Base-by-base conservation (phyloP, 64 coral and sea anemone genomes). In the Catalaphyllia jardinei region DNA sequence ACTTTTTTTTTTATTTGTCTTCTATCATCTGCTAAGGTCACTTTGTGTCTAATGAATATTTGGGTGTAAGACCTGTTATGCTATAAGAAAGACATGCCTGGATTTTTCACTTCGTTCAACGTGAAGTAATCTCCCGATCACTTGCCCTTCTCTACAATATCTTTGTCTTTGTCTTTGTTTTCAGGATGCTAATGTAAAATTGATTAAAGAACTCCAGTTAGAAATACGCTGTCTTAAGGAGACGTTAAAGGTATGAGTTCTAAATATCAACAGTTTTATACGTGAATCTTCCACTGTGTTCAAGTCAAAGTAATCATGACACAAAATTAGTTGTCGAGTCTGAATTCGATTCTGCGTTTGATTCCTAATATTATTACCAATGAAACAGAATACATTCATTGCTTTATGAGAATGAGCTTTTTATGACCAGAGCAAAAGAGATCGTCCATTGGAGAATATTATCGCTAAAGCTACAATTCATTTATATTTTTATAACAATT, bases 171-270 rank as follows among this genome's bases (percentile, higher is more conserved):
- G 39, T 17, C 42, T 46, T 46, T 46, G 18, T 39, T 91, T 98
- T 59, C 60, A 98, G 96, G 96, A 98, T 90, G 77, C 79, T 57
- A 94, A 94, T 83, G 96, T 98, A 8, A 94, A 95, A 88, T 76
- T 98, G 19, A 98, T 98, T 49, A 95, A 94, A 91, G 96, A 98
- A 75, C 90, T 98, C 14, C 92, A 95, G 59, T 29, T 90, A 6
- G 93, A 98, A 82, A 98, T 98, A 83, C 78, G 88, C 55, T 79
- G 39, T 19, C 83, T 98, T 0, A 93, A 93, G 52, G 88, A 76
- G 24, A 98, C 83, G 83, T 52, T 93, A 62, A 78, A 98, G 96
- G 96, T 98, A 93, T 73, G 77, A 14, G 24, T 16, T 52, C 57
- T 25, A 0, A 14, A 24, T 16, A 52, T 50, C 16, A 81, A 25